Conservation (phyloP, 2,888 invertebrate genomes). For the Amblyteles armatorius region DNA sequence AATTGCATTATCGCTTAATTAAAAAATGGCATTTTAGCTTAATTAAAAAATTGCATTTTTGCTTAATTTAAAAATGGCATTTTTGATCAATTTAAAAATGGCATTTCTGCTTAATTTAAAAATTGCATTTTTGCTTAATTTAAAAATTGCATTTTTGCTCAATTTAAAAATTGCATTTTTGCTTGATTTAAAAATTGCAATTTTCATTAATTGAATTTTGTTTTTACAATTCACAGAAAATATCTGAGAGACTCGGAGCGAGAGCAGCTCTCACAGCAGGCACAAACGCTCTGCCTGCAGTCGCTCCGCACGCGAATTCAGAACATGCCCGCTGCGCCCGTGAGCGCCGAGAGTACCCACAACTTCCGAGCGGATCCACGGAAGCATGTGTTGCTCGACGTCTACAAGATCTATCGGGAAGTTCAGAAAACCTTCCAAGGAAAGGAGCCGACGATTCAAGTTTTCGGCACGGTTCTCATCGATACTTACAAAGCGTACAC, state of each 20-base stretch:
- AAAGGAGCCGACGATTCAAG: conserved; percentile 86
- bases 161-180: not conserved
- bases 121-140: not conserved
- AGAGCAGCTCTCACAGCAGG: conserved; percentile 92
- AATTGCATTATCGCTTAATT: not conserved
- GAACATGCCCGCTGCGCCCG: conserved; percentile 80
- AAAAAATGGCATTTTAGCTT: not conserved
- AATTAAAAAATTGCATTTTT: not conserved
- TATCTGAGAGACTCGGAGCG: conserved; percentile 95
- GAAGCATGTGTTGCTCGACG: conserved; percentile 86
- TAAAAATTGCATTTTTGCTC: not conserved
- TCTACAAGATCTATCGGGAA: conserved; percentile 89
- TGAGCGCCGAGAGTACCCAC: conserved; percentile 74
- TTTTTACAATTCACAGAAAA: conserved; percentile 85
- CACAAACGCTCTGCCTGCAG: conserved; percentile 90
- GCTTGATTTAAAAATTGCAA: not conserved
- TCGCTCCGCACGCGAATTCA: conserved; percentile 89
- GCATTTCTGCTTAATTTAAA: not conserved
- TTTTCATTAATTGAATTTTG: conserved; percentile 64
- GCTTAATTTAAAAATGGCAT: too few species aligned
- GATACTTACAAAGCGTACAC: conserved; percentile 90
- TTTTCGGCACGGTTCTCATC: conserved; percentile 88
- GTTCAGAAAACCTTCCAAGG: conserved; percentile 88
- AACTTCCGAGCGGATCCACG: conserved; percentile 79
- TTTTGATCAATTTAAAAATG: not conserved